Conservation (phyloP, 2,888 invertebrate genomes). For the Erebia ligea region DNA sequence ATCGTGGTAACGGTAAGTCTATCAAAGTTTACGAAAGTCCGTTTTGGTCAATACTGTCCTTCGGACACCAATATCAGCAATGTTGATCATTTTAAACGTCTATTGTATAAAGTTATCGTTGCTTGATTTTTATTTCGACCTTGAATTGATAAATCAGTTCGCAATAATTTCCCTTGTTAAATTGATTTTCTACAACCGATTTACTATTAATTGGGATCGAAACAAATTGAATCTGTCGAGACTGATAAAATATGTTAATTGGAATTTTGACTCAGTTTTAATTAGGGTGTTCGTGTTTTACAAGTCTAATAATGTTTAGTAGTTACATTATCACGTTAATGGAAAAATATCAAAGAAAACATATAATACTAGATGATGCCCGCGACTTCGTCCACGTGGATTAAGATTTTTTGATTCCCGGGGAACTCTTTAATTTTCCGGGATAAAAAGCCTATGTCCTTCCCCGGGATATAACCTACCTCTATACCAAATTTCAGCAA, state of each 20-base stretch:
- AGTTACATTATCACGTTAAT: too few relatives aligned
- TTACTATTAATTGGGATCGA: conserved; percentile 24
- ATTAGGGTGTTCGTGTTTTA: not conserved
- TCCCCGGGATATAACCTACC: too few relatives aligned
- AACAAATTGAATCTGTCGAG: conserved; percentile 27
- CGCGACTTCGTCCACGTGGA: too few relatives aligned
- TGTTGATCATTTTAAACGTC: not conserved
- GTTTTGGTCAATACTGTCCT: not conserved
- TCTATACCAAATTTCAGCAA: too few relatives aligned
- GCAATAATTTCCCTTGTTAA: conserved; percentile 26
- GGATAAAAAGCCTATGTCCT: too few relatives aligned
- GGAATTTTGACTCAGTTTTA: conserved; percentile 11
- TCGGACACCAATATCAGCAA: not conserved
- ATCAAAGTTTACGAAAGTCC: not conserved
- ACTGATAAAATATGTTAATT: conserved; percentile 16
- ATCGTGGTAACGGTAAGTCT: not conserved
- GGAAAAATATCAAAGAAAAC: too few relatives aligned
- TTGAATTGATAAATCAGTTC: conserved; percentile 1
- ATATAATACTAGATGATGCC: too few relatives aligned
- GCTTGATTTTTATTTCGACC: not conserved
- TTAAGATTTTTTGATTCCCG: too few relatives aligned
- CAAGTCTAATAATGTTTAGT: too few relatives aligned
- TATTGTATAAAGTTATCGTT: not conserved
- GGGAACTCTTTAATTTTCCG: too few relatives aligned
- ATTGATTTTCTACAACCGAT: conserved; percentile 5